Base-by-base conservation (phyloP, 2,888 invertebrate genomes). In the Morpho helenor region DNA sequence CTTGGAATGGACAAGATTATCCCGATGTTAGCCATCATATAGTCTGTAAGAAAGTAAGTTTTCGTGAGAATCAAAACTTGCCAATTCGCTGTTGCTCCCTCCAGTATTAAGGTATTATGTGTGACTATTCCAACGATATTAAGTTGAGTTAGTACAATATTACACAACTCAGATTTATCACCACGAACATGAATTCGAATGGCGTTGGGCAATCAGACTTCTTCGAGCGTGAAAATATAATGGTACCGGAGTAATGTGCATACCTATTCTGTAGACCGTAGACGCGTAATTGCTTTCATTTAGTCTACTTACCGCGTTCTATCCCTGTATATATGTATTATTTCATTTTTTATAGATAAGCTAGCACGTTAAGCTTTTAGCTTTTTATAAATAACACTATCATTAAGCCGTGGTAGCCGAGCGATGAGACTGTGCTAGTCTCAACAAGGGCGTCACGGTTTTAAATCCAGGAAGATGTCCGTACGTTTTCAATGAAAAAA, bases 211-310 rank as follows among this genome's bases (percentile, higher is more conserved):
- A 79, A 77, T 69, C 66, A 69, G 65, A 71, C 60, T 71, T 70
- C 62, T 65, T 68, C 66, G 66, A 77, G 71, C 82, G 75, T 81
- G 75, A 79, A 79, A 81, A 80, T 77, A 73, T 80, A 82, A 81
- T 81, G 70, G 75, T 71, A 65, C 67, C 71, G 68, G 66, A 67
- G 66, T 70, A 70, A 69, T 72, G 70, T 70, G 70, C 72, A 74
- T 70, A 66, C 66, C 68, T 59, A 66, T 60, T 65, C 66, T 55
- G 60, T 65, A 60, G 67, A 66, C 60, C 68, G 68, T 68, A 63
- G 55, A 61, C 67, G 53, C 60, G 65, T 75, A 75, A 77, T 73
- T 74, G 71, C 70, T 72, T 75, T 72, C 71, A 75, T 76, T 77
- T 72, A 71, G 67, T 66, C 68, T 65, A 69, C 68, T 69, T 67